Conservation (phyloP, 30 jellyfish, hydroid and myxozoan genomes). For the Pelagia noctiluca region DNA sequence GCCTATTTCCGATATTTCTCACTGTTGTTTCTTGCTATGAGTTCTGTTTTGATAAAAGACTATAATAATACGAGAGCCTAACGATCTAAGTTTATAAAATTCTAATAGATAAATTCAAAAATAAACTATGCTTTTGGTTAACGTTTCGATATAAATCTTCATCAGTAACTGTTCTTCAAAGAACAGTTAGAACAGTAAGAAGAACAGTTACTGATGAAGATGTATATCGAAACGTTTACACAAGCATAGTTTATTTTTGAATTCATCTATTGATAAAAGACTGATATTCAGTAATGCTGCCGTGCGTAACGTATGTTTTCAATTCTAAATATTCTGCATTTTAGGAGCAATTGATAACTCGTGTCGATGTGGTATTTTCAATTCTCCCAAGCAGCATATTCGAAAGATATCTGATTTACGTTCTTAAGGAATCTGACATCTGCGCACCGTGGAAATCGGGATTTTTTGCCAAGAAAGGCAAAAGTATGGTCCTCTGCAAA, state of each 20-base stretch:
- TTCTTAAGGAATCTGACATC: constrained; percentile 28
- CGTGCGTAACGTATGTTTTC: neutral
- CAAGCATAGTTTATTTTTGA: too few species aligned
- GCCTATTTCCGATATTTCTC: too few species aligned
- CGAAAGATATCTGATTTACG: constrained; percentile 32
- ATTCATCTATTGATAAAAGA: neutral
- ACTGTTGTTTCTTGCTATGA: too few species aligned
- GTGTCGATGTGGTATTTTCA: neutral
- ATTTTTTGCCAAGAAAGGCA: neutral
- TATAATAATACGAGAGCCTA: too few species aligned
- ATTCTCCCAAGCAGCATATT: constrained; percentile 36
- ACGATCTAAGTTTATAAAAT: too few species aligned
- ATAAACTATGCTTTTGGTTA: too few species aligned
- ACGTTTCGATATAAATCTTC: too few species aligned
- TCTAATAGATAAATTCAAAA: too few species aligned
- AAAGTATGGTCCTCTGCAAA: constrained; percentile 21
- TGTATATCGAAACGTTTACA: neutral
- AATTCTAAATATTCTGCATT: neutral
- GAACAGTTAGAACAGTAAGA: neutral
- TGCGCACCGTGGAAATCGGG: constrained; percentile 68
- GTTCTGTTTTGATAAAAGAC: too few species aligned
- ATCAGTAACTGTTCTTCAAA: neutral
- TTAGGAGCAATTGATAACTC: constrained; percentile 38
- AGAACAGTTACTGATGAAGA: neutral
- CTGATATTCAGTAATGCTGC: too few species aligned